Evolutionary conservation across 2,888 invertebrate genomes (phyloP).

Genomic region (Catotricha subobsoleta): DNA sequence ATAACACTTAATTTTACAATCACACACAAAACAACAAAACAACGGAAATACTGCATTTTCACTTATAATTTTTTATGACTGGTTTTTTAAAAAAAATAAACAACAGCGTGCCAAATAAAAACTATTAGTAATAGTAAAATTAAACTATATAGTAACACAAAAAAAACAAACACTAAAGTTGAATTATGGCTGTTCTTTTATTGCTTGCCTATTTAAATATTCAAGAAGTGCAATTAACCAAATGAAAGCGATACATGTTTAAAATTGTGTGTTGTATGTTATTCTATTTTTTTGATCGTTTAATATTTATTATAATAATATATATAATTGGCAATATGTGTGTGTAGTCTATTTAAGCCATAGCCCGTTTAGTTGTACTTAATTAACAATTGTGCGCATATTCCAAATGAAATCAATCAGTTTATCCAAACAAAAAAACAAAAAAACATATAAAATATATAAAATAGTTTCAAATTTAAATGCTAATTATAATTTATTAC

Average conservation of each 20-base stretch:
- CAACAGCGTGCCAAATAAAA: too few species aligned
- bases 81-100: too few species aligned
- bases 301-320: neutral
- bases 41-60: neutral
- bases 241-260: too few species aligned
- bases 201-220: too few species aligned
- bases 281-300: neutral
- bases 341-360: neutral
- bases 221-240: too few species aligned
- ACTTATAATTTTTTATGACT: too few species aligned
- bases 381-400: neutral
- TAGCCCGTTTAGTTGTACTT: neutral
- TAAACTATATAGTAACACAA: too few species aligned
- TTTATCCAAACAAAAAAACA: neutral
- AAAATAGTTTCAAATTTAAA: neutral
- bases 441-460: neutral
- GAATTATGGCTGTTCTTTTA: too few species aligned
- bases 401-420: neutral
- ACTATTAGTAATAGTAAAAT: too few species aligned
- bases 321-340: neutral
- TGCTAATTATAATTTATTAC: neutral
- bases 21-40: neutral
- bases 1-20: too few species aligned
- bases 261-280: too few species aligned
- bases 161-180: too few species aligned